Conservation (phyloP, 1,140 invertebrate species). For the Reticulitermes speratus region DNA sequence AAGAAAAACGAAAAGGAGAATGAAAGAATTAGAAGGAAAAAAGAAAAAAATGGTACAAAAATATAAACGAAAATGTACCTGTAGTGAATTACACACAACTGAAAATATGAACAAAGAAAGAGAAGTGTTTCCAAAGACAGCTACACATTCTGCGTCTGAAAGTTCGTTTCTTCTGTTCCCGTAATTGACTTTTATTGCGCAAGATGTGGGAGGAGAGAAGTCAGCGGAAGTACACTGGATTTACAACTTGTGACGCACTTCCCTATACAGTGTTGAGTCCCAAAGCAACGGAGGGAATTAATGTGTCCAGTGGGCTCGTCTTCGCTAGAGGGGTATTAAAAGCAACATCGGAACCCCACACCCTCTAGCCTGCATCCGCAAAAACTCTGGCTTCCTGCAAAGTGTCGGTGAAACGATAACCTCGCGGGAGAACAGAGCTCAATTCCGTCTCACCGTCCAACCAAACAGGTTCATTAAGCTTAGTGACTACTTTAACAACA, state of each 20-base stretch:
- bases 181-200: conserved; percentile 14
- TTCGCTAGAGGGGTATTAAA: conserved; percentile 1
- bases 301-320: conserved; percentile 1
- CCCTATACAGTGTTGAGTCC: background rate
- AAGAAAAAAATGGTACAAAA: too few species aligned
- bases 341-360: background rate
- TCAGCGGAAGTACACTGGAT: background rate
- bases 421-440: background rate
- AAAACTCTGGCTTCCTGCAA: too few species aligned
- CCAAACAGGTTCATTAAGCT: too few species aligned
- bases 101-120: too few species aligned
- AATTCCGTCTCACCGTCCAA: too few species aligned
- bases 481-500: too few species aligned
- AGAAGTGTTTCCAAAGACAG: too few species aligned
- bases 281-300: background rate
- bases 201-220: background rate
- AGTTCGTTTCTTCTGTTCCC: background rate
- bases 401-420: background rate
- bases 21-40: too few species aligned
- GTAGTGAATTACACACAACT: too few species aligned
- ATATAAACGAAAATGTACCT: too few species aligned
- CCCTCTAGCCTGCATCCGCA: background rate
- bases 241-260: conserved; percentile 18
- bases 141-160: too few species aligned
- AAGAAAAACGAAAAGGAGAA: too few species aligned